Conservation (phyloP, 2,113 vertebrate species). For the Dipodomys ordii region DNA sequence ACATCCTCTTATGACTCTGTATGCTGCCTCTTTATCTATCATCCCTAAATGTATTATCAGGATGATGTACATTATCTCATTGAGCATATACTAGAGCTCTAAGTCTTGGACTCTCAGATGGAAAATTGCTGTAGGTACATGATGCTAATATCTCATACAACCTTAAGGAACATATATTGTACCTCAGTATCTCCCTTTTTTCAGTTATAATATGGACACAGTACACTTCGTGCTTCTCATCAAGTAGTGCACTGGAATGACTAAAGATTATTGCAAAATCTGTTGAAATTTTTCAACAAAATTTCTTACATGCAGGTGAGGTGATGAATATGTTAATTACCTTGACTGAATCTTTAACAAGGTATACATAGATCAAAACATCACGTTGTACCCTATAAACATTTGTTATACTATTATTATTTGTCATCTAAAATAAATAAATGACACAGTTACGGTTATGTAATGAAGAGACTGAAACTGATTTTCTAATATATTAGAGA, state of each 20-base stretch:
- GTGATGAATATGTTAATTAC: background rate
- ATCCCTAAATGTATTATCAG: conserved; percentile 5
- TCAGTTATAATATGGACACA: conserved; percentile 38
- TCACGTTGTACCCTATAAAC: background rate
- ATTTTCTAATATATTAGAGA: conserved; percentile 56
- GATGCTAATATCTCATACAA: background rate
- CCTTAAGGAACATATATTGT: background rate
- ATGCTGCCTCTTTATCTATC: conserved; percentile 32
- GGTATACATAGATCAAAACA: background rate
- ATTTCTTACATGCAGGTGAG: background rate
- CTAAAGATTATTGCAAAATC: conserved; percentile 11
- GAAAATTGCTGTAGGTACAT: conserved; percentile 19
- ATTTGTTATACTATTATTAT: background rate
- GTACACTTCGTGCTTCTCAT: conserved; percentile 41
- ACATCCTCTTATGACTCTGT: background rate
- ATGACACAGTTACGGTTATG: background rate
- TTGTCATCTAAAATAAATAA: conserved; percentile 1
- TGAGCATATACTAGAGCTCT: background rate
- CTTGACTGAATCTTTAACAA: background rate
- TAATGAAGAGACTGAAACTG: background rate
- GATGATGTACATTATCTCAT: background rate
- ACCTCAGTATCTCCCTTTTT: background rate
- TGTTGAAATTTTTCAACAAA: conserved; percentile 35
- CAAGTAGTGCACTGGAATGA: background rate
- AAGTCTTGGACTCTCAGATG: conserved; percentile 26